Evolutionary conservation across 2,888 invertebrate genomes (phyloP), one percentile per base, ranked within the genome.

Genomic region (Apantesis nais): DNA sequence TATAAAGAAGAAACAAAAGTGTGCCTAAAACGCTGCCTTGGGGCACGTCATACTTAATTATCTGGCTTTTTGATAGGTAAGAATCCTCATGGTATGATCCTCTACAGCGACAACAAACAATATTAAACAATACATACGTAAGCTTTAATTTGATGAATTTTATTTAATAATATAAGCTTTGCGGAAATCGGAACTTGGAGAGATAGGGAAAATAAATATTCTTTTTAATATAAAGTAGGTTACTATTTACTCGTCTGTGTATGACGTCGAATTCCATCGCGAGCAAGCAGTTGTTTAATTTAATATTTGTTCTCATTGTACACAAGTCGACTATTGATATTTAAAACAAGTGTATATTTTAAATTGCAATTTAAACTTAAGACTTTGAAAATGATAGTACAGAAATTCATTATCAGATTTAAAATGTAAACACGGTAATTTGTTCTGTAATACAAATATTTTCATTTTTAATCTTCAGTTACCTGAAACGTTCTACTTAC

Each of bases 221-320:
- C 85, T 87, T 88, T 90, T 92, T 92, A 91, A 92, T 92, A 92
- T 91, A 91, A 92, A 92, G 89, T 88, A 91, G 92, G 88, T 88
- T 87, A 86, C 80, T 92, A 88, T 92, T 92, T 92, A 89, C 90
- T 81, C 87, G 88, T 71, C 89, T 88, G 87, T 90, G 89, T 88
- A 86, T 87, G 88, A 82, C 86, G 89, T 88, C 34, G 34, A 4
- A 34, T n/a, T 87, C 88, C 88, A 87, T 86, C 82, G 86, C 83
- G 82, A 80, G 81, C 81, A 81, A 82, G 83, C 84, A 85, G 85
- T 85, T 85, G 85, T 88, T 87, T 86, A 84, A 86, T 84, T 88
- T 84, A 88, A 87, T 91, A 89, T 90, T 90, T 89, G 88, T 86
- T 84, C 79, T 78, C 84, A 83, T 87, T 88, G 86, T 85, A 82